phyloP scores from a whole-genome alignment of 2,797 vertebrate genomes.

The Megalops cyprinoides region DNA sequence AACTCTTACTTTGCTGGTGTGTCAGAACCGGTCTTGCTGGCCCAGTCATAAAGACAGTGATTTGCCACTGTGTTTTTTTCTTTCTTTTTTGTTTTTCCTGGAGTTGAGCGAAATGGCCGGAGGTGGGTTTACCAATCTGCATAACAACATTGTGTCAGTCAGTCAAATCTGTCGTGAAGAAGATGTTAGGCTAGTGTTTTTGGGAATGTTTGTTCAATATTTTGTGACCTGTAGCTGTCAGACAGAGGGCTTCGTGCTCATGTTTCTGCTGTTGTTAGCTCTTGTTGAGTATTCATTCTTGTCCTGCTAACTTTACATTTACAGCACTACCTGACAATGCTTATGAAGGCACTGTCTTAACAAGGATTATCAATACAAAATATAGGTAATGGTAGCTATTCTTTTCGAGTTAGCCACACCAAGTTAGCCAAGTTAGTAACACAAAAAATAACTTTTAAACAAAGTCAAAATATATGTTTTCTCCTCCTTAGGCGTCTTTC shows the following conservation, averaged over 20 bases:
- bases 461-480: no score
- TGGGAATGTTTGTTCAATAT: background rate
- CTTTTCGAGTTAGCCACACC: no score
- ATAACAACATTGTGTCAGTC: background rate
- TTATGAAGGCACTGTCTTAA: no score
- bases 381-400: no score
- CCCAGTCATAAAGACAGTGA: background rate
- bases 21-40: background rate
- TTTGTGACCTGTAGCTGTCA: background rate
- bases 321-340: no score
- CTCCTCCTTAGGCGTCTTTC: no score
- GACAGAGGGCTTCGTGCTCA: background rate
- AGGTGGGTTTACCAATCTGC: background rate
- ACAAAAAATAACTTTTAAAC: no score
- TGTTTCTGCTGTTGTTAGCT: background rate
- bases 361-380: no score
- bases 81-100: background rate
- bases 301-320: no score
- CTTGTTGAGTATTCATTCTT: background rate
- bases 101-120: background rate
- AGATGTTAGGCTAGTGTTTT: background rate
- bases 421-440: no score
- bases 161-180: background rate
- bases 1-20: background rate
- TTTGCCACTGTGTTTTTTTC: background rate